Conservation (phyloP, 1,140 invertebrate species). For the Drosophila rhopaloa region DNA sequence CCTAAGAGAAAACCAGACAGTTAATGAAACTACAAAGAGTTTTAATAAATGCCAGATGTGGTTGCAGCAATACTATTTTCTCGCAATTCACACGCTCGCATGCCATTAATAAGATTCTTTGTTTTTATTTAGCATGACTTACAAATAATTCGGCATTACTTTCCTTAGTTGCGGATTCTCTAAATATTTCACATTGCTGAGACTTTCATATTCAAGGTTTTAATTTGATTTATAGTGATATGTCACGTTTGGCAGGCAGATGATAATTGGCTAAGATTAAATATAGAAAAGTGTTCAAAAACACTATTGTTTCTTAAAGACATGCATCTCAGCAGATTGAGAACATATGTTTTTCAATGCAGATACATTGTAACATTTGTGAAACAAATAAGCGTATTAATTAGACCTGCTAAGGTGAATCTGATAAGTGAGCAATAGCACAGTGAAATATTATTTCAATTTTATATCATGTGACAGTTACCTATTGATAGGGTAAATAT, state of each 20-base stretch:
- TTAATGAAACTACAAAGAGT: constrained; percentile 5
- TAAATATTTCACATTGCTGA: constrained; percentile 4
- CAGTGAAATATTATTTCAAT: background rate
- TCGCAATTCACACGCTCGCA: constrained; percentile 8
- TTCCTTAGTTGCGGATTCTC: background rate
- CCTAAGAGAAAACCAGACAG: constrained; percentile 3
- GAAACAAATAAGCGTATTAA: background rate
- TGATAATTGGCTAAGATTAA: constrained; percentile 28
- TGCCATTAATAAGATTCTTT: constrained; percentile 31
- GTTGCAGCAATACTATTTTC: constrained; percentile 21
- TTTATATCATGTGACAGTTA: background rate
- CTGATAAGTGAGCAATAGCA: background rate
- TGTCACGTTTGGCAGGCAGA: constrained; percentile 29
- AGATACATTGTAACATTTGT: background rate
- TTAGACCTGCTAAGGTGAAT: background rate
- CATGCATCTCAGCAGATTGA: constrained; percentile 6
- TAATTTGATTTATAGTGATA: constrained; percentile 15
- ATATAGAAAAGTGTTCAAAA: constrained; percentile 15
- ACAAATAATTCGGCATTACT: constrained; percentile 20
- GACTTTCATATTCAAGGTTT: constrained; percentile 35
- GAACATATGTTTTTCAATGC: background rate
- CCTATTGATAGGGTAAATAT: too few species aligned
- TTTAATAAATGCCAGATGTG: constrained; percentile 16
- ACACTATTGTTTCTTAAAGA: constrained; percentile 6
- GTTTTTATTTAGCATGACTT: constrained; percentile 13